Base-by-base conservation (phyloP, 2,888 invertebrate genomes). In the Gymnosoma rotundatum region DNA sequence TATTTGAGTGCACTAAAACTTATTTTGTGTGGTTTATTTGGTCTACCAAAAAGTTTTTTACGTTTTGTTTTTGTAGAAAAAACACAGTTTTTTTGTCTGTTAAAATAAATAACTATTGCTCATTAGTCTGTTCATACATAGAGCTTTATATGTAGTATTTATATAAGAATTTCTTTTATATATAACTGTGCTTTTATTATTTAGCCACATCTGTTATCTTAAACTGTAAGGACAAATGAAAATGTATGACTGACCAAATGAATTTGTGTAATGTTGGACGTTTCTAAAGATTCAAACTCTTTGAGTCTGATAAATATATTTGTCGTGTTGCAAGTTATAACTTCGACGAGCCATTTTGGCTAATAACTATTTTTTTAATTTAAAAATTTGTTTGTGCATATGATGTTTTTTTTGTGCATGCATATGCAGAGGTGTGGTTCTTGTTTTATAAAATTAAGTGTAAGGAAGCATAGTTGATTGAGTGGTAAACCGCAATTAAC, bases 401-500 rank as follows among this genome's bases (percentile, higher is more conserved):
- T 2, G 2, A 18, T 38, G 32, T 61, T 20, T 0, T 54, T 3
- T 32, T 8, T 32, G 32, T 32, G n/a, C 21, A 7, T 63, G 18
- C 48, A 0, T 36, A 21, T 38, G 16, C 45, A 14, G 10, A 25
- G 4, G 38, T 18, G 60, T 56, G 32, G 48, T 45, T 72, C 18
- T 12, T 63, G 50, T 69, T 69, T 54, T 54, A 64, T 72, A 25
- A 60, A 79, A 70, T 61, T 75, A 79, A 76, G 69, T 72, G 52
- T 42, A 76, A 78, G 81, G 78, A 81, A 81, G 64, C 69, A 81
- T 58, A 64, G 81, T 78, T 69, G 60, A 52, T 70, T 74, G 63
- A 64, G 84, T 64, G 84, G 84, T 74, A 56, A 60, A 67, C 84
- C 84, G 48, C 84, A 84, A 78, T 81, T 73, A 78, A 69, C 38